Evolutionary conservation across 2,797 vertebrate genomes (phyloP).

Genomic region (Tauraco hartlaubi): DNA sequence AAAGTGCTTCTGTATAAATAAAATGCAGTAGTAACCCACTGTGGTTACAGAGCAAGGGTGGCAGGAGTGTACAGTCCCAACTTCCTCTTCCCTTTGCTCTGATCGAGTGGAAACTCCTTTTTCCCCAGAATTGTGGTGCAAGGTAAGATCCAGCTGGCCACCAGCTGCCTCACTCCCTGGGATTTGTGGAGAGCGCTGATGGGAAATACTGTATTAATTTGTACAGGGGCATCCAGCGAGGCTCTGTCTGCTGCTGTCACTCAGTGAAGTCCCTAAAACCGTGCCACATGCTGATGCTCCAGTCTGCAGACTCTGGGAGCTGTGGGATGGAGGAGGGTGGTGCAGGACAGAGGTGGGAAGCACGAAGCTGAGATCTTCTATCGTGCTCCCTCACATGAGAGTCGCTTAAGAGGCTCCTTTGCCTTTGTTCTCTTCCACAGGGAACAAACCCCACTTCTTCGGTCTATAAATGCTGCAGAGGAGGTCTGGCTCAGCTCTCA

Average conservation of each 20-base stretch:
- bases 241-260: not conserved
- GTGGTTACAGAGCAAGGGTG: not conserved
- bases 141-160: not conserved
- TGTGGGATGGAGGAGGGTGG: not conserved
- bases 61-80: not conserved
- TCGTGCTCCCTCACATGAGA: fast-evolving
- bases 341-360: not conserved
- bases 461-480: not conserved
- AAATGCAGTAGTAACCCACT: not conserved
- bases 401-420: not conserved
- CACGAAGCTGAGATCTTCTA: not conserved
- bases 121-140: fast-evolving
- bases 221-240: not conserved
- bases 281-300: fast-evolving
- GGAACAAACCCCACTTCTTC: not conserved
- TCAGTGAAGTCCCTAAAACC: not conserved
- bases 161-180: not conserved
- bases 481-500: not conserved
- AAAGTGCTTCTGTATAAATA: not conserved
- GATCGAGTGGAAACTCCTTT: not conserved
- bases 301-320: not conserved
- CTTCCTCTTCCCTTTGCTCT: not conserved
- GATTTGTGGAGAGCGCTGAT: not conserved
- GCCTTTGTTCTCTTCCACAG: not conserved
- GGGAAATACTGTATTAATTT: not conserved